Conservation (phyloP, 2,797 vertebrate genomes). For the Podarcis siculus region DNA sequence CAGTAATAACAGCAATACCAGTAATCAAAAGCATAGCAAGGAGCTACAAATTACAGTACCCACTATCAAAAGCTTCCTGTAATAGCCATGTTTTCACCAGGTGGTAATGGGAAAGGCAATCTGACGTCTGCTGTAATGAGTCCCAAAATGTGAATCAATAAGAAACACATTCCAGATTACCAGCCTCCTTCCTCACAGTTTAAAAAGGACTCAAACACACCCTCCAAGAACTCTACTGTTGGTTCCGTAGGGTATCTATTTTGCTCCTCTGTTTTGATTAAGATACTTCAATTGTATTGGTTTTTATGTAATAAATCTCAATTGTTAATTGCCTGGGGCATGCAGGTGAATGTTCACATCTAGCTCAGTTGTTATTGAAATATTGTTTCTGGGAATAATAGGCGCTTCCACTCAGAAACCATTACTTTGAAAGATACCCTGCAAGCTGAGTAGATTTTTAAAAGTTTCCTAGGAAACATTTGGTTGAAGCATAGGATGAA, state of each 20-base stretch:
- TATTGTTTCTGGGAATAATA: neutral
- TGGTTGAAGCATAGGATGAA: neutral
- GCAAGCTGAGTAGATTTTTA: neutral
- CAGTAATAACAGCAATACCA: neutral
- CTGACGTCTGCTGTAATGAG: neutral
- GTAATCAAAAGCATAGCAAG: neutral
- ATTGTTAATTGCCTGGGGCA: neutral
- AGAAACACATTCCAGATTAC: too few relatives aligned
- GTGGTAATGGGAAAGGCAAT: neutral
- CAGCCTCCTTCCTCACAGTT: neutral
- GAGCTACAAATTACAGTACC: too few relatives aligned
- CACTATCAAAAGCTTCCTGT: neutral
- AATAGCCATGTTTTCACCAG: neutral
- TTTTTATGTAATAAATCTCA: neutral
- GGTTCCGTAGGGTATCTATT: neutral
- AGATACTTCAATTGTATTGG: neutral
- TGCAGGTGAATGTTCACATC: neutral
- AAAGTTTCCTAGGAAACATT: neutral
- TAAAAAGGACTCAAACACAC: neutral
- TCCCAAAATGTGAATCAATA: neutral
- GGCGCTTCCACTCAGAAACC: neutral
- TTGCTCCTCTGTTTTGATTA: neutral
- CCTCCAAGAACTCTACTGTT: neutral
- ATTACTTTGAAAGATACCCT: neutral
- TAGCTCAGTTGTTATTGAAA: neutral